Evolutionary conservation across 2,113 vertebrate genomes (phyloP).

Genomic region (Pipa parva): DNA sequence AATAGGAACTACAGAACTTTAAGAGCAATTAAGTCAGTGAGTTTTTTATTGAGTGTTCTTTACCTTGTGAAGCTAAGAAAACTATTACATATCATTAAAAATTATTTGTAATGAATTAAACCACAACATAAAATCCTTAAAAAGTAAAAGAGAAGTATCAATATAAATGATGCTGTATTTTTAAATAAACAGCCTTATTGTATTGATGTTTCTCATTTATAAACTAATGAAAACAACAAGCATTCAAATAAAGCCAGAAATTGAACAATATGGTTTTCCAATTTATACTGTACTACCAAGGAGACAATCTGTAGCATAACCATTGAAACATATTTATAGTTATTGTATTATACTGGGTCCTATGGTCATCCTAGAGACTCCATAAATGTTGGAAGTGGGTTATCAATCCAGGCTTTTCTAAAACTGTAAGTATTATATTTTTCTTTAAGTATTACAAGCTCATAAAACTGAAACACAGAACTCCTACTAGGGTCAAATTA

Average conservation of each 20-base stretch:
- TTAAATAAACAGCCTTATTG: too few relatives aligned
- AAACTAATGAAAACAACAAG: neutral
- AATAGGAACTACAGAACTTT: too few relatives aligned
- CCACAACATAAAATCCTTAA: too few relatives aligned
- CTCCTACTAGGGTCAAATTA: constrained; percentile 40
- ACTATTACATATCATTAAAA: too few relatives aligned
- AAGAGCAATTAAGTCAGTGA: too few relatives aligned
- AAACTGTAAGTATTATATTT: constrained; percentile 40
- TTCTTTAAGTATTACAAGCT: constrained; percentile 34
- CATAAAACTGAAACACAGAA: constrained; percentile 40
- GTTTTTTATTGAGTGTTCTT: too few relatives aligned
- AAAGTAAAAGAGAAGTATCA: too few relatives aligned
- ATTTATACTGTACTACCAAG: neutral
- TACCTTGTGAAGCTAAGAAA: too few relatives aligned
- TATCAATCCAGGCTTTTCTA: constrained; percentile 26
- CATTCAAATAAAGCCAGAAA: neutral
- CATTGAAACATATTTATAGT: constrained; percentile 13
- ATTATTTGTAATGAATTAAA: too few relatives aligned
- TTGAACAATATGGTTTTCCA: neutral
- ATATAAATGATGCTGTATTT: too few relatives aligned
- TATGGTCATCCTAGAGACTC: constrained; percentile 18
- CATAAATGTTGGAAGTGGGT: constrained; percentile 24
- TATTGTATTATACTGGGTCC: constrained; percentile 11
- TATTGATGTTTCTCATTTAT: neutral
- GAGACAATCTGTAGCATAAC: neutral